phyloP scores from a whole-genome alignment of 1,140 invertebrate species.

The Hypsibius dujardini region DNA sequence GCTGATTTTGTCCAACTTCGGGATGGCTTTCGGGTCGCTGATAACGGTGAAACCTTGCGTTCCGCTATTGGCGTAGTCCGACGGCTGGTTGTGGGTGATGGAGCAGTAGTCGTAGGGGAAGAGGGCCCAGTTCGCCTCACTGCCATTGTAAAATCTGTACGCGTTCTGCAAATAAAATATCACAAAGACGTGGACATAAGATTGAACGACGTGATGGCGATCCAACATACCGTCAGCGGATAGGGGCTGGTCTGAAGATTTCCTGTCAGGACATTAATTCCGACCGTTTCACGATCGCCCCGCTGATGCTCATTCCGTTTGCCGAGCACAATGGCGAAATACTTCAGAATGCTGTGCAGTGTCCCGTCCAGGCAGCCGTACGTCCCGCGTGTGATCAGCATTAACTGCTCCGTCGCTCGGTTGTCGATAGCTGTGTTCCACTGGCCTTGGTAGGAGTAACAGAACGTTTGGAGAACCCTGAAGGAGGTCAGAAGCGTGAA shows the following conservation, averaged over 20 bases:
- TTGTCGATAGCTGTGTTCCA: background rate
- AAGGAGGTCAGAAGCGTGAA: too few relatives aligned
- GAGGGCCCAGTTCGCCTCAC: slow-evolving; percentile 6
- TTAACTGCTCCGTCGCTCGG: background rate
- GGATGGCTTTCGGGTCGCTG: background rate
- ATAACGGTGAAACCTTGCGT: background rate
- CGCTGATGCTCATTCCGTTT: slow-evolving; percentile 13
- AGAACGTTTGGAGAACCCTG: background rate
- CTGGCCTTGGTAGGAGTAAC: background rate
- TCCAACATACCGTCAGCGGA: background rate
- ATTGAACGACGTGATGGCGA: background rate
- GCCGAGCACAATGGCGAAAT: background rate
- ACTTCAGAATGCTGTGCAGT: background rate
- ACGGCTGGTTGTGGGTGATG: slow-evolving; percentile 8
- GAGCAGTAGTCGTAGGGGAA: slow-evolving; percentile 4
- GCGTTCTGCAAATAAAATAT: background rate
- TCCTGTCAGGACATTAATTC: background rate
- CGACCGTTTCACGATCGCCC: slow-evolving; percentile 7
- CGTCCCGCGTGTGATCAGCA: background rate
- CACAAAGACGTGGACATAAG: too few relatives aligned
- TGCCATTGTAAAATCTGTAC: background rate
- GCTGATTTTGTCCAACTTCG: background rate
- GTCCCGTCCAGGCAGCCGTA: slow-evolving; percentile 10
- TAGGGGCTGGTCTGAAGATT: too few relatives aligned
- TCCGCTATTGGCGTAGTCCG: background rate